Base-by-base conservation (phyloP, 2,113 vertebrate species). In the Crotalus horridus region DNA sequence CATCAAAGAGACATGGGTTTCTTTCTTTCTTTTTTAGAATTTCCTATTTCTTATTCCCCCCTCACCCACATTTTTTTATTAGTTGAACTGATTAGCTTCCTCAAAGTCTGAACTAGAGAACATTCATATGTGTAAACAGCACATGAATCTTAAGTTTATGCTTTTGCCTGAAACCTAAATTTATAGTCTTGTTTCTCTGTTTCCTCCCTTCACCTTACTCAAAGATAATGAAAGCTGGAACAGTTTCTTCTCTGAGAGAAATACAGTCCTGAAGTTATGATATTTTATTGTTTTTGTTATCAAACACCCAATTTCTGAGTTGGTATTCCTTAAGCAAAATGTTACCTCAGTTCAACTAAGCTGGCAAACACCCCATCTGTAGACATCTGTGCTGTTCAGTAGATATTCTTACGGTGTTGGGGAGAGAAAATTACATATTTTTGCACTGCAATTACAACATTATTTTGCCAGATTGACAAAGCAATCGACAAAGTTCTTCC, bases 371-470 rank as follows among this genome's bases (percentile, higher is more conserved):
- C 61, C 51, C 94, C 94, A 93, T 92, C 59, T 89, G 74, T 91
- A 94, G 94, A 92, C 94, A 92, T 95, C 95, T 96, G 92, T 0
- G 0, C 94, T 96, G 91, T 0, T 0, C 20, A 51, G 94, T 85
- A 90, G 48, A 51, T 87, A 91, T 51, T 43, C 33, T 33, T 64
- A 23, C 26, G 7, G 24, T 92, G 93, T 85, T n/a, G 17, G n/a
- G 29, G 51, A 92, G 89, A 93, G 94, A 89, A 91, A 90, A 95
- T 48, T 87, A 93, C 74, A 54, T 3, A 1, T 89, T 93, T 95
- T 94, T 95, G 24, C 93, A 91, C 93, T 95, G 95, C 94, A 95
- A 95, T 97, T 96, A 94, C n/a, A 89, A 86, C 55, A 89, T 90
- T 87, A 61, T 95, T 95, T 96, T 94, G 85, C 94, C 17, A 92